phyloP scores from a whole-genome alignment of 1,140 invertebrate genomes.

The Calephelis nemesis region DNA sequence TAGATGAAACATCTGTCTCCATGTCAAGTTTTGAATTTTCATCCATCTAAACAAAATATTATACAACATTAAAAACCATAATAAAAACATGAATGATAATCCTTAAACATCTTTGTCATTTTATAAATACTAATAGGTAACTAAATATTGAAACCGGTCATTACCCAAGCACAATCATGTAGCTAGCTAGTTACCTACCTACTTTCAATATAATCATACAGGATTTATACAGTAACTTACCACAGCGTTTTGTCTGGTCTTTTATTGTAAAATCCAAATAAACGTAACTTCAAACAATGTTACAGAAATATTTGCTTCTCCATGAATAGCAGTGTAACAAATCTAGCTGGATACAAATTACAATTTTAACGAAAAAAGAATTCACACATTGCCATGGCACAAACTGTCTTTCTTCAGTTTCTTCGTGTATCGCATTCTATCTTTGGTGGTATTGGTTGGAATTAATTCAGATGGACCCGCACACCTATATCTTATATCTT shows the following conservation, averaged over 20 bases:
- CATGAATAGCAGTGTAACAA: slow-evolving; percentile 40
- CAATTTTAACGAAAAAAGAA: slow-evolving; percentile 57
- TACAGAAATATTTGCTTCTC: slow-evolving; percentile 32
- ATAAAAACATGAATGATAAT: slow-evolving; percentile 37
- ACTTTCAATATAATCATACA: slow-evolving; percentile 73
- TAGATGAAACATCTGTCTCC: slow-evolving; percentile 66
- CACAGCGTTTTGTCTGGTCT: slow-evolving; percentile 28
- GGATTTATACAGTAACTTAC: slow-evolving; percentile 62
- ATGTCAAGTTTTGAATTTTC: slow-evolving; percentile 56
- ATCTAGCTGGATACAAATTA: slow-evolving; percentile 32
- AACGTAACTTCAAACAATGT: slow-evolving; percentile 13
- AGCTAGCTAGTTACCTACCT: slow-evolving; percentile 58
- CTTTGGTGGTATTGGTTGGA: slow-evolving; percentile 45
- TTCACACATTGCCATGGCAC: slow-evolving; percentile 65
- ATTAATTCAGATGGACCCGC: slow-evolving; percentile 36
- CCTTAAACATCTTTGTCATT: slow-evolving; percentile 25
- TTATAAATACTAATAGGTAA: slow-evolving; percentile 42
- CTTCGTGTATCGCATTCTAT: slow-evolving; percentile 39
- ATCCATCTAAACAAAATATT: slow-evolving; percentile 58
- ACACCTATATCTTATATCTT: slow-evolving; percentile 19
- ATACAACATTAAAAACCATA: slow-evolving; percentile 17
- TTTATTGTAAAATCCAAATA: background rate
- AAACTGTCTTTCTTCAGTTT: slow-evolving; percentile 44
- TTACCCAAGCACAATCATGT: slow-evolving; percentile 57
- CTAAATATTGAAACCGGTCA: slow-evolving; percentile 58